These are phyloP conservation scores for Patagioenas fasciata DNA, from an alignment of 2,113 vertebrate genomes.

Conservation along the genomic window DNA sequence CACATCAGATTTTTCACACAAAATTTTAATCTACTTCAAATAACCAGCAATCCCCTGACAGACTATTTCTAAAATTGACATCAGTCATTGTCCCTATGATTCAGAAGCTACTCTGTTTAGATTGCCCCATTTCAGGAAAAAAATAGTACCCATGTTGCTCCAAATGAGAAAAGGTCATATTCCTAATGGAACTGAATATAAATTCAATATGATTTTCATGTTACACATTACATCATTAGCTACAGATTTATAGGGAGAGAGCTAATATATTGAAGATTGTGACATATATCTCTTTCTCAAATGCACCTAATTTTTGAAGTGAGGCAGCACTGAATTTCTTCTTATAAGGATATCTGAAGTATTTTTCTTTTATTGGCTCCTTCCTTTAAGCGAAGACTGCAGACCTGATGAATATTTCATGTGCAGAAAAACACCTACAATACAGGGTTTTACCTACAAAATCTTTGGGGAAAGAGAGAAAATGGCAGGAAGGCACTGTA, in stretches of 20 bases:
- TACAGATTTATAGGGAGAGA: constrained; percentile 69
- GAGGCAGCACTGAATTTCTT: constrained; percentile 68
- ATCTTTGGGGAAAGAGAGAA: constrained; percentile 46
- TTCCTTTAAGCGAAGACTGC: constrained; percentile 70
- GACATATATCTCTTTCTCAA: constrained; percentile 50
- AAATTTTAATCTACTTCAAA: constrained; percentile 9
- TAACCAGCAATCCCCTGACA: neutral
- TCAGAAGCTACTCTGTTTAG: constrained; percentile 28
- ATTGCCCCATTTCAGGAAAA: neutral
- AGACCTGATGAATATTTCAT: constrained; percentile 76
- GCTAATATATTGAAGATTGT: constrained; percentile 73
- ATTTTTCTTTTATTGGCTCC: constrained; percentile 71
- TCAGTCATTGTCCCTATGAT: constrained; percentile 24
- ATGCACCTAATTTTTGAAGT: constrained; percentile 74
- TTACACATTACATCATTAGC: constrained; percentile 77
- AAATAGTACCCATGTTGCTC: constrained; percentile 26
- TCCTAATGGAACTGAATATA: constrained; percentile 60
- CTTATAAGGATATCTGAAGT: constrained; percentile 67
- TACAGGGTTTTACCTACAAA: constrained; percentile 33
- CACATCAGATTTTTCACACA: neutral
- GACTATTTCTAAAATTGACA: constrained; percentile 39
- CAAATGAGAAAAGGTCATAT: constrained; percentile 44
- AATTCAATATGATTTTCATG: constrained; percentile 59
- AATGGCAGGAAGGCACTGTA: neutral
- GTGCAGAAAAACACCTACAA: constrained; percentile 31